phyloP scores from a whole-genome alignment of 1,140 invertebrate genomes.

The Orchestia grillus region DNA sequence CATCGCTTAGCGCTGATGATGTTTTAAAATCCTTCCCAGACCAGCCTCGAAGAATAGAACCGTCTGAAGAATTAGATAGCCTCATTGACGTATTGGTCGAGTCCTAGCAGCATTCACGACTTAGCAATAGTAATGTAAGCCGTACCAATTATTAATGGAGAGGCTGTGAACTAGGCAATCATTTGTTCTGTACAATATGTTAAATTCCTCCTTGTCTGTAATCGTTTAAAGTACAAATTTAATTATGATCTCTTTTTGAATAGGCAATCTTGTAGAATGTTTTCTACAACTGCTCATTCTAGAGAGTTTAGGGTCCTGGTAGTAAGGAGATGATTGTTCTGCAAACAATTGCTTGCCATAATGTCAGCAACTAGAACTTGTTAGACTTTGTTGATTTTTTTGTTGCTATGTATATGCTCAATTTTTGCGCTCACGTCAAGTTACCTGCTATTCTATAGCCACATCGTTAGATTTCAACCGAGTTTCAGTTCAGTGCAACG shows the following conservation, averaged over 20 bases:
- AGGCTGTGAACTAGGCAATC: constrained; percentile 56
- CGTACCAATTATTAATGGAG: constrained; percentile 21
- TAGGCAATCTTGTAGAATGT: constrained; percentile 42
- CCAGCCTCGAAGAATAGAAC: constrained; percentile 65
- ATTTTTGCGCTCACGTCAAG: neutral
- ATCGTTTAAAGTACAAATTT: constrained; percentile 49
- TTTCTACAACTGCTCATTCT: constrained; percentile 43
- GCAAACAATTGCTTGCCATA: neutral
- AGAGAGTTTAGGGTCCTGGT: constrained; percentile 10
- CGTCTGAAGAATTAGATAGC: constrained; percentile 67
- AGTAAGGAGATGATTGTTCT: neutral
- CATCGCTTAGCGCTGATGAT: constrained; percentile 79
- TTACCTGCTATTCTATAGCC: neutral
- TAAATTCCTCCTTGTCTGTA: constrained; percentile 52
- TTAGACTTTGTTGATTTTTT: neutral
- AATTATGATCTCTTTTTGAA: constrained; percentile 54
- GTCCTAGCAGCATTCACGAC: constrained; percentile 62
- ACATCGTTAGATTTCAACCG: neutral
- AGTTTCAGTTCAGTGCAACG: neutral
- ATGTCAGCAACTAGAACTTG: neutral
- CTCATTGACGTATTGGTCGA: constrained; percentile 67
- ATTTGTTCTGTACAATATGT: constrained; percentile 54
- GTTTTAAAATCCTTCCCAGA: constrained; percentile 75
- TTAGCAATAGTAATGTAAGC: constrained; percentile 38
- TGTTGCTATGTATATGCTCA: neutral